Percentiles rank a stretch among this genome's conserved stretches.
Conservation (phyloP, 92 coral and sea anemone species). For the Anthopleura xanthogrammica region DNA sequence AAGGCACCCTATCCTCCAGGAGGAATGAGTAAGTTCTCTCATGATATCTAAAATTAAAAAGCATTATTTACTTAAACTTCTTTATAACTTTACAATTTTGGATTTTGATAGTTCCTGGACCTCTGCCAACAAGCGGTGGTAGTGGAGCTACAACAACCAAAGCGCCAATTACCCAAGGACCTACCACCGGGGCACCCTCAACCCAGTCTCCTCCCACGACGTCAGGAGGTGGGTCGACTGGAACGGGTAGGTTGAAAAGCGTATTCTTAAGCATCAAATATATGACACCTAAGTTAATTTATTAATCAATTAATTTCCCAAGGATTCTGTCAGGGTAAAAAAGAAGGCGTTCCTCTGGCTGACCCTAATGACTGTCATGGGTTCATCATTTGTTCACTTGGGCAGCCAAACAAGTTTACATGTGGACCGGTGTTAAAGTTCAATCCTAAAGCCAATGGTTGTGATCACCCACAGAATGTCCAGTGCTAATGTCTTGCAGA, state of each 20-base stretch:
- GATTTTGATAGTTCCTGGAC: constrained; percentile 29
- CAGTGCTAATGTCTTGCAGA: constrained; percentile 8
- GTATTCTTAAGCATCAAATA: background rate
- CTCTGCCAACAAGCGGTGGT: constrained; percentile 29
- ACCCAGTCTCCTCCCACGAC: constrained; percentile 20
- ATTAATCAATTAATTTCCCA: background rate
- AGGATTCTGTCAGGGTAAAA: constrained; percentile 35
- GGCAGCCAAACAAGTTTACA: constrained; percentile 20
- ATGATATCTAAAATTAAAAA: background rate
- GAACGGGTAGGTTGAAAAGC: constrained; percentile 1
- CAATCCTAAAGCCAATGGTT: constrained; percentile 40
- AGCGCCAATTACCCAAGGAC: constrained; percentile 8
- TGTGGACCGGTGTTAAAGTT: constrained; percentile 36
- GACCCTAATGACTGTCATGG: constrained; percentile 41
- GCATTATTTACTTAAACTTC: background rate
- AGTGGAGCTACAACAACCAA: constrained; percentile 1
- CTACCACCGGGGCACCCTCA: background rate
- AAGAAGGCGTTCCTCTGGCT: constrained; percentile 33
- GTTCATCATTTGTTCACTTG: constrained; percentile 23
- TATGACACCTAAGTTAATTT: background rate
- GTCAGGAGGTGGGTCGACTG: constrained; percentile 37
- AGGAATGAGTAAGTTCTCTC: constrained; percentile 34
- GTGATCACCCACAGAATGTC: constrained; percentile 44
- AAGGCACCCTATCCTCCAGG: constrained; percentile 52
- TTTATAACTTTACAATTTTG: background rate